These are phyloP conservation scores for Leucoraja erinaceus DNA, from an alignment of 2,113 vertebrate species.

Conservation along the genomic window DNA sequence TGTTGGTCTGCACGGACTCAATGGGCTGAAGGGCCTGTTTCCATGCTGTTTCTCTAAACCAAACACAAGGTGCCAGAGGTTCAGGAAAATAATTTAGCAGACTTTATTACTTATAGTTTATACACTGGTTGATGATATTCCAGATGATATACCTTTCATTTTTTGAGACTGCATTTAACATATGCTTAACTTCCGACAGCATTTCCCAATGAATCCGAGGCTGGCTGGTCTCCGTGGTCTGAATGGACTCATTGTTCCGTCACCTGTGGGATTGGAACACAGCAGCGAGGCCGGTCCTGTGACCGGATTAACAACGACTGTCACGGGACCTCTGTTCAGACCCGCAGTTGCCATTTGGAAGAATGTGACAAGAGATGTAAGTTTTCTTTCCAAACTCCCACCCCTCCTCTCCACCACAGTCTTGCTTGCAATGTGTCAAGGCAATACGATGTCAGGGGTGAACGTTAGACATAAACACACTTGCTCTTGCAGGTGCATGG, in stretches of 20 bases:
- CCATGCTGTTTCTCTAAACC: too few relatives aligned
- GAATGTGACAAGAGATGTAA: slow-evolving; percentile 97
- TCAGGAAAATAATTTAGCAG: not conserved
- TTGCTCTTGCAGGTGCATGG: not conserved
- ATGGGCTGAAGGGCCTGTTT: too few relatives aligned
- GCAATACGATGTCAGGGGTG: not conserved
- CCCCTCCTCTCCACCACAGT: not conserved
- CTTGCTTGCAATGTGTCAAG: not conserved
- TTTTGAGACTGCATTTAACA: not conserved
- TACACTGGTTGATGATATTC: not conserved
- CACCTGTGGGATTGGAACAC: slow-evolving; percentile 86
- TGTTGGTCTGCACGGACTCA: too few relatives aligned
- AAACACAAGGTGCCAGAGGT: too few relatives aligned
- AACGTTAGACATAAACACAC: not conserved
- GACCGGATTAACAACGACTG: slow-evolving; percentile 95
- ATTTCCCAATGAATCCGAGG: slow-evolving; percentile 63
- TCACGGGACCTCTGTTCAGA: slow-evolving; percentile 93
- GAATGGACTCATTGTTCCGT: slow-evolving; percentile 95
- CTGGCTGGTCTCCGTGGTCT: slow-evolving; percentile 95
- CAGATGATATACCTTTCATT: not conserved
- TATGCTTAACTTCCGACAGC: not conserved
- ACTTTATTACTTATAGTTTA: not conserved
- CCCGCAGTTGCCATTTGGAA: slow-evolving; percentile 85
- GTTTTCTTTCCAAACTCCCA: slow-evolving; percentile 44
- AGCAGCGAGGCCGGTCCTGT: slow-evolving; percentile 92